Percentiles rank a stretch among this genome's conserved stretches.
These are phyloP conservation scores for Pectinophora gossypiella DNA, from an alignment of 1,140 invertebrate species.

Conservation along the genomic window DNA sequence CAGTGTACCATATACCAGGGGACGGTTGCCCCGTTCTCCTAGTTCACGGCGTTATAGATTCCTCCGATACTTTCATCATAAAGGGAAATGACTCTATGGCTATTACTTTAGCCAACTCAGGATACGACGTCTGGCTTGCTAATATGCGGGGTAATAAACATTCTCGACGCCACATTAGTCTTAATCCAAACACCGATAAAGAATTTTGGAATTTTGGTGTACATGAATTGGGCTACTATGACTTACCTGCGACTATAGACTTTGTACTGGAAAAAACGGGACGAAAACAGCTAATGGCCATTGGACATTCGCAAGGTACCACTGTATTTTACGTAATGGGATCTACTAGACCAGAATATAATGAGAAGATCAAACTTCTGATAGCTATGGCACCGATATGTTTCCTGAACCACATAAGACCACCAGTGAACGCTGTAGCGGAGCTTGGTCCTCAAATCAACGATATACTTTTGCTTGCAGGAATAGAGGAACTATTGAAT, in stretches of 20 bases:
- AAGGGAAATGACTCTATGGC: background rate
- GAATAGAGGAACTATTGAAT: background rate
- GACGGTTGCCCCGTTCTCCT: background rate
- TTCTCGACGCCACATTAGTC: background rate
- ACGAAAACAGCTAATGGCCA: background rate
- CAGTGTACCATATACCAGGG: background rate
- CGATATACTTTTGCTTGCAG: background rate
- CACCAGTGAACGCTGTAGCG: background rate
- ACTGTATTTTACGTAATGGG: background rate
- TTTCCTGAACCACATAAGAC: background rate
- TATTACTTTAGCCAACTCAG: background rate
- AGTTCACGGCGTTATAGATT: background rate
- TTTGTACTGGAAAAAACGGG: background rate
- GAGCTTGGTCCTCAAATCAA: background rate
- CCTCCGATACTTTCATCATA: background rate
- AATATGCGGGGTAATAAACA: background rate
- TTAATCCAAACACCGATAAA: background rate
- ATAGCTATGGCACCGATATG: background rate
- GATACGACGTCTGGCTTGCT: background rate
- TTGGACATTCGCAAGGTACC: background rate
- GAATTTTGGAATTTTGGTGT: background rate
- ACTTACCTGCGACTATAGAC: background rate
- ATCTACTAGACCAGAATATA: background rate
- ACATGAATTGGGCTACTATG: background rate
- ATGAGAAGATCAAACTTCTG: background rate